Evolutionary conservation across 2,888 invertebrate species (phyloP), one percentile per base, ranked within the genome.

Genomic region (Zhengitettix transpicula): DNA sequence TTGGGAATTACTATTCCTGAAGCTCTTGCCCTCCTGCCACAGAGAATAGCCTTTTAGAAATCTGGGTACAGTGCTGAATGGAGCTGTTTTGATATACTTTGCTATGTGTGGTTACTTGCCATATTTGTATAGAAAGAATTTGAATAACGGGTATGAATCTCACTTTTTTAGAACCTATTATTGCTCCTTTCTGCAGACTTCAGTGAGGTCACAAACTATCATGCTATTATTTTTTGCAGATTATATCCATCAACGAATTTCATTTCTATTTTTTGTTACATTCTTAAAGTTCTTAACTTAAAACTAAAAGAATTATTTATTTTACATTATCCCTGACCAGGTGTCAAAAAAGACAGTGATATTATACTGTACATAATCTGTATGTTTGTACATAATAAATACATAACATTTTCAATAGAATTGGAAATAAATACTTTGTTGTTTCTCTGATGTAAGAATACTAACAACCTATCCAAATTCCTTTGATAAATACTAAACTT

Each of bases 381-480:
- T 75, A 75, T 75, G 75, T 75, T 75, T 75, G 74, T 75, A 75
- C 71, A 75, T 75, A 75, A 71, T 62, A 63, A 64, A 63, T 58
- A 56, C 59, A 59, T 61, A 63, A 57, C 59, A 62, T 63, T 63
- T 63, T 63, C 61, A 63, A 72, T 71, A 71, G 72, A 66, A 63
- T 62, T 64, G 60, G 64, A 65, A 61, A 61, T 42, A 57, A 54
- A 58, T 11, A 53, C 55, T 61, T 57, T 63, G 64, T 66, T 66
- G 44, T 57, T 60, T 66, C 61, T 64, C 28, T 28, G 28, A 28
- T 28, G 28, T 28, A 28, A 28, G 28, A 28, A 28, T 28, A 28
- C 28, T 28, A 28, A 28, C 28, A 28, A 28, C 28, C 28, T 28
- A 28, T 28, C 28, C 28, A 28, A 28, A 28, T 28, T 28, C 28